phyloP scores from a whole-genome alignment of 2,797 vertebrate species.

The Eurystomus glaucurus region DNA sequence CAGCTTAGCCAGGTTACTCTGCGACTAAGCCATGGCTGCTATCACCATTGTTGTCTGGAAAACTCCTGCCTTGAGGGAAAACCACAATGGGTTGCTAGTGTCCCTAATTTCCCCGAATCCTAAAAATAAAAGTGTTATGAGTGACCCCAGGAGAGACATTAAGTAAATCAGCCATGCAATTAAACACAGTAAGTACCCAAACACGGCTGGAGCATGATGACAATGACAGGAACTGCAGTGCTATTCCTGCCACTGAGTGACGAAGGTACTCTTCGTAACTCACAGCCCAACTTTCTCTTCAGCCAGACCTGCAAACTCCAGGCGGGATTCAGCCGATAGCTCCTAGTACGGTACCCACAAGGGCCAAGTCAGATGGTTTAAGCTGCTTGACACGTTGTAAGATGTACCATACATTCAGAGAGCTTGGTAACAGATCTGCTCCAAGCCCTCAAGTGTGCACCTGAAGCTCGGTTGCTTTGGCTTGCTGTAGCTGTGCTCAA shows the following conservation, averaged over 20 bases:
- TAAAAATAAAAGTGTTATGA: constrained; percentile 57
- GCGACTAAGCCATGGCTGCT: background rate
- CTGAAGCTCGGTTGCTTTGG: rapidly evolving
- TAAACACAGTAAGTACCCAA: constrained; percentile 21
- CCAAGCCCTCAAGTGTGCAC: background rate
- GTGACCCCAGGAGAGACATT: constrained; percentile 44
- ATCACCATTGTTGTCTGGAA: background rate
- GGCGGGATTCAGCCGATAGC: background rate
- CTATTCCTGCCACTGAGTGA: constrained; percentile 25
- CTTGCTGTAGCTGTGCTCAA: background rate
- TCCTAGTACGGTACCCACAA: background rate
- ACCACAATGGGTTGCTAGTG: background rate
- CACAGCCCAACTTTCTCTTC: constrained; percentile 18
- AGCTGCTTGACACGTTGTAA: background rate
- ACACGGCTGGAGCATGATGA: background rate
- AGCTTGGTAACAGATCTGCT: background rate
- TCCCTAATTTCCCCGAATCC: constrained; percentile 39
- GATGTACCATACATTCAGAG: background rate
- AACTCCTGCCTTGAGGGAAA: background rate
- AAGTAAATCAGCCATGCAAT: constrained; percentile 37
- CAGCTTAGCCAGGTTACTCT: background rate
- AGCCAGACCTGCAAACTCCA: background rate
- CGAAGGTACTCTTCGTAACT: background rate
- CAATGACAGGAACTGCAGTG: constrained; percentile 55
- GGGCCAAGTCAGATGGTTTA: background rate